These are phyloP conservation scores for Solenopsis invicta DNA, from an alignment of 1,140 invertebrate species.

Conservation along the genomic window DNA sequence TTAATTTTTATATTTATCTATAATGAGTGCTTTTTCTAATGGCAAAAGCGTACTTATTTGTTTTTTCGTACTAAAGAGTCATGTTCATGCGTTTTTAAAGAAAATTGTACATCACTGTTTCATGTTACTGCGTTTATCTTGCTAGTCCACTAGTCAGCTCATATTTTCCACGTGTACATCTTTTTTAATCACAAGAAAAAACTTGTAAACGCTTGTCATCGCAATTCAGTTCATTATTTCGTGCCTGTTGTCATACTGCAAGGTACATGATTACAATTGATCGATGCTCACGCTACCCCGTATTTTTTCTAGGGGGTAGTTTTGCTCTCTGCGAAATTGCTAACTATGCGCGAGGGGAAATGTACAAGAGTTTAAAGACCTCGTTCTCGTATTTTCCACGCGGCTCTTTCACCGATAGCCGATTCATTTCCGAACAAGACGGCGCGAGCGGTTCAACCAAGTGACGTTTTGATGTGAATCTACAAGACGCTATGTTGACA, in stretches of 20 bases:
- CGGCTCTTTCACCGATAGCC: neutral
- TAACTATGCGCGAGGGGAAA: neutral
- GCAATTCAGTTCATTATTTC: constrained; percentile 3
- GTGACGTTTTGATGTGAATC: neutral
- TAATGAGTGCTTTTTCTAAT: neutral
- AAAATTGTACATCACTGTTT: constrained; percentile 20
- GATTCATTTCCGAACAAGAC: neutral
- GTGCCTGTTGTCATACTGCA: neutral
- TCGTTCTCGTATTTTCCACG: neutral
- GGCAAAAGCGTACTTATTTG: neutral
- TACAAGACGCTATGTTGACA: neutral
- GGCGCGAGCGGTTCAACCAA: neutral
- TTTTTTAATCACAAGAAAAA: neutral
- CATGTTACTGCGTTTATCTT: neutral
- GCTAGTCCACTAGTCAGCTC: neutral
- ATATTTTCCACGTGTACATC: neutral
- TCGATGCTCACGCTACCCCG: neutral
- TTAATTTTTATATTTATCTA: constrained; percentile 3
- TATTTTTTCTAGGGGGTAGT: constrained; percentile 1
- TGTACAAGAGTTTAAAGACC: neutral
- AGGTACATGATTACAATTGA: constrained; percentile 43
- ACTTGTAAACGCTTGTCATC: constrained; percentile 26
- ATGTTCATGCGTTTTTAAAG: neutral
- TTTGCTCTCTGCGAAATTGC: constrained; percentile 32
- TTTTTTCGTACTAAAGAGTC: neutral